These are phyloP conservation scores for Bacillus rossius DNA, from an alignment of 1,140 invertebrate genomes.

Conservation along the genomic window DNA sequence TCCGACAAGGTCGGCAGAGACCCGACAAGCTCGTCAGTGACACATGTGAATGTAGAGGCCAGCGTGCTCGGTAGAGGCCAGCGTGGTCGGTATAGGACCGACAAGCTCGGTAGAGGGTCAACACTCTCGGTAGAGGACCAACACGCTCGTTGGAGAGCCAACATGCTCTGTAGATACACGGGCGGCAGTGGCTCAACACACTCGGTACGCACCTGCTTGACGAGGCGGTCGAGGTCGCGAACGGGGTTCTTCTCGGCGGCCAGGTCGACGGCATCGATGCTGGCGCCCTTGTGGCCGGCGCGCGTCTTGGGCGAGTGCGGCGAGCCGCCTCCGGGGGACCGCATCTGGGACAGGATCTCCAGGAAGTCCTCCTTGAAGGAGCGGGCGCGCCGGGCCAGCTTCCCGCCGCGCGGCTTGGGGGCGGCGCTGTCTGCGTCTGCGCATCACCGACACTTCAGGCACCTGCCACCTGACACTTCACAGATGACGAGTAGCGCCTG, in stretches of 20 bases:
- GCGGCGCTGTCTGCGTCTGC: constrained; percentile 8
- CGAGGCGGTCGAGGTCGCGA: constrained; percentile 55
- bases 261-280: constrained; percentile 16
- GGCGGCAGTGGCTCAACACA: too few species aligned
- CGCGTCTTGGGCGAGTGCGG: constrained; percentile 44
- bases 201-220: constrained; percentile 55
- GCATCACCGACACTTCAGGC: background rate
- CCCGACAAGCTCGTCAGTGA: too few species aligned
- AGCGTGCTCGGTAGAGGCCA: too few species aligned
- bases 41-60: too few species aligned
- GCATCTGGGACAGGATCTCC: constrained; percentile 81
- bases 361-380: constrained; percentile 90
- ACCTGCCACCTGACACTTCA: too few species aligned
- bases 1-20: too few species aligned
- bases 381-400: constrained; percentile 73
- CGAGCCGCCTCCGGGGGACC: constrained; percentile 47
- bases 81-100: too few species aligned
- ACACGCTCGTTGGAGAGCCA: too few species aligned
- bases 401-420: constrained; percentile 52
- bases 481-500: too few species aligned
- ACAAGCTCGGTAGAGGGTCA: too few species aligned
- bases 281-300: constrained; percentile 2
- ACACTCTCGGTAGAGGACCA: too few species aligned
- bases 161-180: too few species aligned
- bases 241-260: constrained; percentile 43